phyloP scores from a whole-genome alignment of 2,113 vertebrate species.

The Tragelaphus scriptus region DNA sequence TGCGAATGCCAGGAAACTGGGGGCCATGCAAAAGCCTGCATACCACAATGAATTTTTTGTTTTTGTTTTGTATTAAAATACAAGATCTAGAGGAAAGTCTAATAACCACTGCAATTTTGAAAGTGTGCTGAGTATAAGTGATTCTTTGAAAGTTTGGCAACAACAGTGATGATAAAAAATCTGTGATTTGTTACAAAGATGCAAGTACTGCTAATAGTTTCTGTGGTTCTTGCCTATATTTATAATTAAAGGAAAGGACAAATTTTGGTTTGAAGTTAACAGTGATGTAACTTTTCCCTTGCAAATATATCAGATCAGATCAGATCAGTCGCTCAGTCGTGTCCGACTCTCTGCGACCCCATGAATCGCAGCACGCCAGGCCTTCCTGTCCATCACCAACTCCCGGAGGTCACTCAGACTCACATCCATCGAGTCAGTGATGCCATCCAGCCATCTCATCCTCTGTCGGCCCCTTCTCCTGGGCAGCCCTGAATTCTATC shows the following conservation, averaged over 20 bases:
- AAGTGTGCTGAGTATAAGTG: background rate
- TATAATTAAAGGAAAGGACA: constrained; percentile 6
- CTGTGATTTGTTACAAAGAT: background rate
- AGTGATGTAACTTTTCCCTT: background rate
- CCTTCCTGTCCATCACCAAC: no score
- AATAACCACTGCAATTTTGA: background rate
- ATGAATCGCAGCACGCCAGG: no score
- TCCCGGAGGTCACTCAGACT: no score
- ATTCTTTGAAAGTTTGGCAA: background rate
- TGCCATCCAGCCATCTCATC: no score
- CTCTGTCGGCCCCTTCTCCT: no score
- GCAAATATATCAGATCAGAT: background rate
- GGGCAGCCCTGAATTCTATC: background rate
- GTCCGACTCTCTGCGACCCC: no score
- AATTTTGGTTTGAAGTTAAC: constrained; percentile 27
- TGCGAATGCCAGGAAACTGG: background rate
- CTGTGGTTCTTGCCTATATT: background rate
- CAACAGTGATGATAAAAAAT: background rate
- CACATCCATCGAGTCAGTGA: no score
- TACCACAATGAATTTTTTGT: background rate
- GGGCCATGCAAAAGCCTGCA: background rate
- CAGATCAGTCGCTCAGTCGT: no score
- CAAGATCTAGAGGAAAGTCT: background rate
- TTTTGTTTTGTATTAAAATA: background rate
- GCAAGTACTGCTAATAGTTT: background rate